phyloP scores from a whole-genome alignment of 2,888 invertebrate genomes.

The Trichogramma dendrolimi region DNA sequence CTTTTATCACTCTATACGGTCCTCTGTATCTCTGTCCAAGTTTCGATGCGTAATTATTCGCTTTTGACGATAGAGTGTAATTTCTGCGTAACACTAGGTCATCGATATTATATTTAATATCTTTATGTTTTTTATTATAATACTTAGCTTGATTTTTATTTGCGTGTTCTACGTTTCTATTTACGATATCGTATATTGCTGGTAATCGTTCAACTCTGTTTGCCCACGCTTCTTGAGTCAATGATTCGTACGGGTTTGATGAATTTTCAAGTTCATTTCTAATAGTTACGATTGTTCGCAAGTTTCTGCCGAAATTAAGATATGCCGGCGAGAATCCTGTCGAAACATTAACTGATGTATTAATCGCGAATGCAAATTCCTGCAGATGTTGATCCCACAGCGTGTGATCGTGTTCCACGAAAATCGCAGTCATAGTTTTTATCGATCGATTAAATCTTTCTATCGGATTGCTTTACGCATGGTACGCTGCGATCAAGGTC shows the following conservation, averaged over 20 bases:
- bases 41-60: no score
- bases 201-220: slow-evolving; percentile 11
- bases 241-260: background rate
- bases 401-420: slow-evolving; percentile 12
- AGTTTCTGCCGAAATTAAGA: slow-evolving; percentile 29
- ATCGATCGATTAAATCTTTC: slow-evolving; percentile 31
- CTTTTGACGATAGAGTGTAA: slow-evolving; percentile 15
- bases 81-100: slow-evolving; percentile 19
- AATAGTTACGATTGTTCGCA: background rate
- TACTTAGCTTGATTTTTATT: slow-evolving; percentile 16
- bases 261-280: background rate
- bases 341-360: slow-evolving; percentile 26
- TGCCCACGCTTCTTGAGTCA: background rate
- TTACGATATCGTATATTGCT: slow-evolving; percentile 2
- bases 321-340: slow-evolving; percentile 26
- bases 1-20: no score
- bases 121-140: slow-evolving; percentile 25
- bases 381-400: slow-evolving; percentile 22
- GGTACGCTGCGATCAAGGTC: slow-evolving; percentile 25
- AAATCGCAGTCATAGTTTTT: slow-evolving; percentile 29
- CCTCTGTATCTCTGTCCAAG: no score
- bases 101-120: slow-evolving; percentile 13
- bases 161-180: slow-evolving; percentile 17
- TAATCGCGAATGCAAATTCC: slow-evolving; percentile 24
- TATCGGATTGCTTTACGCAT: slow-evolving; percentile 32